Evolutionary conservation across 2,113 vertebrate genomes (phyloP).

Genomic region (Caranx ignobilis): DNA sequence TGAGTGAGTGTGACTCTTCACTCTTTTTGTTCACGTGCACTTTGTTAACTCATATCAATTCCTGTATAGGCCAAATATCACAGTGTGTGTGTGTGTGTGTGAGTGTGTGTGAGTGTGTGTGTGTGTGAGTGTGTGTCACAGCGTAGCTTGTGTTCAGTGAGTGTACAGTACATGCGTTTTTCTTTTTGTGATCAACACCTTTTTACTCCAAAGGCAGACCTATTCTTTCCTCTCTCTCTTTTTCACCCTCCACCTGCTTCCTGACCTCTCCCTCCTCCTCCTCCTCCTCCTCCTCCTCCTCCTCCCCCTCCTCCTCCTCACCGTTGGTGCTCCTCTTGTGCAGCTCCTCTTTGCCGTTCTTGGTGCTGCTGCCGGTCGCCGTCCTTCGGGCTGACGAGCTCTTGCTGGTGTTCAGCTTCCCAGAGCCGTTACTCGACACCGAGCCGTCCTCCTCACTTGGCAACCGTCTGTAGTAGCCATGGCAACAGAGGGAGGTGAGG

Average conservation of each 20-base stretch:
- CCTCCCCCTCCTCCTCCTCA: conserved; percentile 47
- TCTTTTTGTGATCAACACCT: conserved; percentile 11
- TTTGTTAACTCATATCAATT: conserved; percentile 38
- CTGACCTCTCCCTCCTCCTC: background rate
- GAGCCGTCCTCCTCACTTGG: conserved; percentile 95
- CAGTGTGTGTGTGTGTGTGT: too few species aligned
- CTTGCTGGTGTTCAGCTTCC: conserved; percentile 91
- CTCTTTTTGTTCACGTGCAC: conserved; percentile 12
- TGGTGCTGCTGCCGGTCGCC: conserved; percentile 84
- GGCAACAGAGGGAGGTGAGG: conserved; percentile 87
- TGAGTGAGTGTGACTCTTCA: conserved; percentile 21
- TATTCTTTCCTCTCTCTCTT: background rate
- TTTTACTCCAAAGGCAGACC: conserved; percentile 6
- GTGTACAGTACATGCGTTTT: too few species aligned
- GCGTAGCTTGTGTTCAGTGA: too few species aligned
- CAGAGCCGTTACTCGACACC: conserved; percentile 93
- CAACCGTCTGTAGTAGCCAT: conserved; percentile 95
- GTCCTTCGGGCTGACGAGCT: conserved; percentile 89
- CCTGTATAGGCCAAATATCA: conserved; percentile 19
- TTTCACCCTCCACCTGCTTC: background rate
- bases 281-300: conserved; percentile 21
- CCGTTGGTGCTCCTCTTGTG: conserved; percentile 73
- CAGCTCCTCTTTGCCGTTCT: conserved; percentile 88
- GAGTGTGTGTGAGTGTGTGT: background rate
- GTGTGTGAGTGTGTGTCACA: background rate